Conservation (phyloP, 1,140 invertebrate genomes). For the Drosophila littoralis region DNA sequence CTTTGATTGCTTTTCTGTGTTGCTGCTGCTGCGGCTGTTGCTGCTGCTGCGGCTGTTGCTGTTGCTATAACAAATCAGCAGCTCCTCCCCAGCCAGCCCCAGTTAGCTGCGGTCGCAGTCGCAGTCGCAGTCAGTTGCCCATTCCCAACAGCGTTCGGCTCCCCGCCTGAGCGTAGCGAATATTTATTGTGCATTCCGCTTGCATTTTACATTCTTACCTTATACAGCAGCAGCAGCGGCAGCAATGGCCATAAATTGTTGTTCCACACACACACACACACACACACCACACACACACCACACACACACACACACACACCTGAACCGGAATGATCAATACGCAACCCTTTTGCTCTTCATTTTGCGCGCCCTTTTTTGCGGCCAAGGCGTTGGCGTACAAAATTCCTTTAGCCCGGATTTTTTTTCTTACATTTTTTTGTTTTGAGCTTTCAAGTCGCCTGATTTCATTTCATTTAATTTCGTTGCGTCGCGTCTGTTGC, state of each 20-base stretch:
- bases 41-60: background rate
- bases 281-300: constrained; percentile 10
- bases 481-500: constrained; percentile 16
- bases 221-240: constrained; percentile 38
- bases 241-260: constrained; percentile 51
- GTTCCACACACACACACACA: constrained; percentile 27
- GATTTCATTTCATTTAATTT: constrained; percentile 42
- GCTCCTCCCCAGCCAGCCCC: constrained; percentile 8
- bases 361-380: constrained; percentile 54
- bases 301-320: constrained; percentile 31
- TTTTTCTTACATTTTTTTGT: background rate
- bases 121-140: constrained; percentile 10
- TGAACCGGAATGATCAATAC: constrained; percentile 15
- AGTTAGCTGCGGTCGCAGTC: constrained; percentile 10
- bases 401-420: constrained; percentile 65
- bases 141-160: constrained; percentile 29
- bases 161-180: constrained; percentile 59
- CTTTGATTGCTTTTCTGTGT: constrained; percentile 79
- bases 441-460: constrained; percentile 13
- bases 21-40: constrained; percentile 12
- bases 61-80: constrained; percentile 14
- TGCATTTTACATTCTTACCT: constrained; percentile 73
- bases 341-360: constrained; percentile 41
- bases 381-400: constrained; percentile 77
- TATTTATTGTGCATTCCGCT: constrained; percentile 81